Evolutionary conservation across 2,888 invertebrate species (phyloP).

Genomic region (Rotaria socialis): DNA sequence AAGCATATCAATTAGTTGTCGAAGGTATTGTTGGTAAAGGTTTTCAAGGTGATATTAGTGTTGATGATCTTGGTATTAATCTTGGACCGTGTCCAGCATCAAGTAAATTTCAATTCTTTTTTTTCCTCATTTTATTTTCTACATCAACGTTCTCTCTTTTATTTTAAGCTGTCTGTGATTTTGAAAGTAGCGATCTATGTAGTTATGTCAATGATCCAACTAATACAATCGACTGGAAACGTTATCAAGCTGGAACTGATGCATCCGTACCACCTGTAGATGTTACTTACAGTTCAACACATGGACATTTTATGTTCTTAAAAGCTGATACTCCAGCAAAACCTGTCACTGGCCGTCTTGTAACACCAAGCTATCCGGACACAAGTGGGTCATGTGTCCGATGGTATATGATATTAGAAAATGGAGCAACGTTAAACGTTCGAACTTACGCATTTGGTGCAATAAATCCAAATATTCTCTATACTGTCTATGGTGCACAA

Average conservation of each 20-base stretch:
- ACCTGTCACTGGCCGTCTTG: slow-evolving; percentile 51
- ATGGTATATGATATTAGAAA: slow-evolving; percentile 45
- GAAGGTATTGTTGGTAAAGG: slow-evolving; percentile 49
- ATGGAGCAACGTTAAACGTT: slow-evolving; percentile 40
- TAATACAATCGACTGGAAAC: slow-evolving; percentile 18
- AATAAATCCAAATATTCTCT: neutral
- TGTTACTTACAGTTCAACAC: slow-evolving; percentile 29
- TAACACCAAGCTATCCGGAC: slow-evolving; percentile 49
- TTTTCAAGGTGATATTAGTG: slow-evolving; percentile 54
- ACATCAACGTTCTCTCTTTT: neutral
- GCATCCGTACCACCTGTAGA: slow-evolving; percentile 39
- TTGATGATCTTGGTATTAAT: slow-evolving; percentile 53
- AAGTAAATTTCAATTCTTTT: neutral
- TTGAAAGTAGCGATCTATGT: slow-evolving; percentile 43
- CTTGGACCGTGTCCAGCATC: slow-evolving; percentile 49
- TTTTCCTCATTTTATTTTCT: neutral
- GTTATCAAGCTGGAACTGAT: slow-evolving; percentile 6
- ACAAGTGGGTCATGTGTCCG: slow-evolving; percentile 39
- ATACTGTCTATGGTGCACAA: neutral
- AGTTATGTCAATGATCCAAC: slow-evolving; percentile 42
- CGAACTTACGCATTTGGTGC: neutral
- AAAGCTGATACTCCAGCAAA: neutral
- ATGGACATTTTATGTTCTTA: slow-evolving; percentile 19
- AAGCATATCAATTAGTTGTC: neutral
- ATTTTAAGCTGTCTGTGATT: slow-evolving; percentile 36